phyloP scores from a whole-genome alignment of 2,888 invertebrate species.

The Drosophila paranaensis region DNA sequence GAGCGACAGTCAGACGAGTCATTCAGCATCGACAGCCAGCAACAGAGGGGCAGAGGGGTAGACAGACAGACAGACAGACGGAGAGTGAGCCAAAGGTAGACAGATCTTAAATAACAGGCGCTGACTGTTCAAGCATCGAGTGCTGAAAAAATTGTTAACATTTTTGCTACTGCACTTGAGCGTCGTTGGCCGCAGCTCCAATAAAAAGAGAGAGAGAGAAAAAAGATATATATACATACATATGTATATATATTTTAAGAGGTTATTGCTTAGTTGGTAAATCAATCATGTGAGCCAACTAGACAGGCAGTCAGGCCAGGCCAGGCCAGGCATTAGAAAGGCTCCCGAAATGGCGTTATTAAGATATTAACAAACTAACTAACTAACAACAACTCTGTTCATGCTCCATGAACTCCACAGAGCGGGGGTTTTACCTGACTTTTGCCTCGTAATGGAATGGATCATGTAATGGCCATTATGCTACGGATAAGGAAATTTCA shows the following conservation, averaged over 20 bases:
- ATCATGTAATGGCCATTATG: constrained; percentile 16
- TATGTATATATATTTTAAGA: not conserved
- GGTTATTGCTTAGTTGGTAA: constrained; percentile 47
- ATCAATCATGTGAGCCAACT: constrained; percentile 58
- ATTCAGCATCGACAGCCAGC: constrained; percentile 57
- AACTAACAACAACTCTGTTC: constrained; percentile 28
- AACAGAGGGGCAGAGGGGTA: constrained; percentile 31
- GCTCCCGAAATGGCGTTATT: constrained; percentile 45
- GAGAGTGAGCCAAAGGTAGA: not conserved
- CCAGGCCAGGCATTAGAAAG: constrained; percentile 50
- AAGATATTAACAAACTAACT: constrained; percentile 36
- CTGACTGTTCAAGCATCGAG: constrained; percentile 74
- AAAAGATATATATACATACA: not conserved
- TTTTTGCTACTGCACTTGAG: constrained; percentile 80
- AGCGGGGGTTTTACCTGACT: not conserved
- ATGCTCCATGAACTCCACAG: constrained; percentile 17
- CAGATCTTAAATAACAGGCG: constrained; percentile 56
- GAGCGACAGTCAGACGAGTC: constrained; percentile 14
- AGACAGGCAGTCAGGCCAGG: constrained; percentile 18
- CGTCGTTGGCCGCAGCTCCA: constrained; percentile 10
- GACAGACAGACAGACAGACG: not conserved
- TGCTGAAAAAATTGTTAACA: constrained; percentile 79
- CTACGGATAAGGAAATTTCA: not conserved
- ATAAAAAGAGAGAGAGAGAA: not conserved
- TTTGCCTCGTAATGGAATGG: constrained; percentile 24